These are phyloP conservation scores for Yoshiicerus persimilis DNA, from an alignment of 1,140 invertebrate species.

Conservation along the genomic window DNA sequence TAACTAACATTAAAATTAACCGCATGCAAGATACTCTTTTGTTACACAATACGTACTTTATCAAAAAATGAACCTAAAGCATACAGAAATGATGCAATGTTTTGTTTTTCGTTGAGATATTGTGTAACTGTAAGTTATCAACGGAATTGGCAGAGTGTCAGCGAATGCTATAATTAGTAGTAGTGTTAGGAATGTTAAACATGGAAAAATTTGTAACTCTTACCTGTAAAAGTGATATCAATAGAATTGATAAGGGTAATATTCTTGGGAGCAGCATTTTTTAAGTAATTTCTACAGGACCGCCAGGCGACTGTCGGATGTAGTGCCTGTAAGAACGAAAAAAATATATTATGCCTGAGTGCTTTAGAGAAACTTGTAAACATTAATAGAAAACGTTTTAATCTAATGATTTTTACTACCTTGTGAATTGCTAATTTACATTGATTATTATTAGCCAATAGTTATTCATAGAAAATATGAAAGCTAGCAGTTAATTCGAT, in stretches of 20 bases:
- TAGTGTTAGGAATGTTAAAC: background rate
- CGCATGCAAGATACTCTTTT: background rate
- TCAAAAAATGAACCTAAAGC: background rate
- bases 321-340: background rate
- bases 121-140: background rate
- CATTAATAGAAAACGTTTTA: background rate
- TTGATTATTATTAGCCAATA: background rate
- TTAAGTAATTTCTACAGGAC: background rate
- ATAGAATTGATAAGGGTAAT: background rate
- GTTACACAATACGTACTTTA: background rate
- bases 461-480: background rate
- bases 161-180: background rate
- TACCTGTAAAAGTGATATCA: background rate
- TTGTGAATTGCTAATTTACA: background rate
- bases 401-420: background rate
- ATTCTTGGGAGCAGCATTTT: slow-evolving; percentile 11
- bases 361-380: background rate
- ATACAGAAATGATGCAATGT: background rate
- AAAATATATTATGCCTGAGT: background rate
- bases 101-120: background rate
- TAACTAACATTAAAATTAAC: background rate
- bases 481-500: background rate
- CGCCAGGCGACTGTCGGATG: background rate
- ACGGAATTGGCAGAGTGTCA: background rate
- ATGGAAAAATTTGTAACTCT: background rate